phyloP scores from a whole-genome alignment of 2,113 vertebrate species.

The Echinops telfairi region DNA sequence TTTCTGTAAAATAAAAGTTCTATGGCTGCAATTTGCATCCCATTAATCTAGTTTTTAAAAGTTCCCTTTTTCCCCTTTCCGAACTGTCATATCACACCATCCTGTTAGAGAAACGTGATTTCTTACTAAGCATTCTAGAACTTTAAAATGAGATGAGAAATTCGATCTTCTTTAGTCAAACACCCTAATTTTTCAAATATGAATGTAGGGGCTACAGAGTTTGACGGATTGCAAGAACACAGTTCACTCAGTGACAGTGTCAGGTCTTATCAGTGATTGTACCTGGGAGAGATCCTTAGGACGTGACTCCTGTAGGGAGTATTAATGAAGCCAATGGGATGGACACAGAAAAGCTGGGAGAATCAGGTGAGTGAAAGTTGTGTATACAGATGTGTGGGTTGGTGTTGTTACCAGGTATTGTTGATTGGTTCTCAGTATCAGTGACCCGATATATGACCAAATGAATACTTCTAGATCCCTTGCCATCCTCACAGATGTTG shows the following conservation, averaged over 20 bases:
- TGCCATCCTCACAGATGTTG: too few relatives aligned
- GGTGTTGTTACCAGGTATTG: too few relatives aligned
- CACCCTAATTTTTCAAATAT: conserved; percentile 9
- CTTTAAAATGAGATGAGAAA: conserved; percentile 59
- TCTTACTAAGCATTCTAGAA: conserved; percentile 57
- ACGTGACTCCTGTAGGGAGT: too few relatives aligned
- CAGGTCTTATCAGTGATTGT: not conserved
- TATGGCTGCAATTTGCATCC: conserved; percentile 75
- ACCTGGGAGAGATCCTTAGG: not conserved
- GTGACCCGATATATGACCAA: too few relatives aligned
- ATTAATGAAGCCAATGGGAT: not conserved
- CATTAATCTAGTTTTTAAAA: conserved; percentile 74
- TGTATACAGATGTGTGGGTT: not conserved
- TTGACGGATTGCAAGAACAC: not conserved
- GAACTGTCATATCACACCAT: conserved; percentile 69
- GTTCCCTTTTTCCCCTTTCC: conserved; percentile 46
- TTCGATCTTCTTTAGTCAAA: conserved; percentile 25
- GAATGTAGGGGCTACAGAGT: not conserved
- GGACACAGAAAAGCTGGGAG: not conserved
- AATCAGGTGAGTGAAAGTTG: not conserved
- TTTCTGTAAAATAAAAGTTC: conserved; percentile 79
- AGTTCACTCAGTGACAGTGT: not conserved
- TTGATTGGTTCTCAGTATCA: too few relatives aligned
- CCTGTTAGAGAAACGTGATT: conserved; percentile 63
- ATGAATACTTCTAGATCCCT: too few relatives aligned